Evolutionary conservation across 2,113 vertebrate species (phyloP), one percentile per base, ranked within the genome.

Genomic region (Penelope pileata): DNA sequence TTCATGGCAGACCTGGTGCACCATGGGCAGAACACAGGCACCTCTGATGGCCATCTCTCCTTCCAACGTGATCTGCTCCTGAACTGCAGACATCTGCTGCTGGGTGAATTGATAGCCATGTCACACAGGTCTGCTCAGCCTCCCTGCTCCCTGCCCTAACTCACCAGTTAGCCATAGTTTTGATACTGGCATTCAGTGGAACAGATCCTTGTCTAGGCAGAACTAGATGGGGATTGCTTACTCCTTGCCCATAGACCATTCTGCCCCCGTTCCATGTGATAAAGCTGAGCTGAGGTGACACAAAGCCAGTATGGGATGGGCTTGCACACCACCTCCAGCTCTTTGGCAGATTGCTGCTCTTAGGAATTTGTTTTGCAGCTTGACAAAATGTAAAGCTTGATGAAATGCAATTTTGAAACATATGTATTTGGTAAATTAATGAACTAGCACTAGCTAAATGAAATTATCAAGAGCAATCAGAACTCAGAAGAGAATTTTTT

Each of bases 381-480:
- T 91, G 81, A 86, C 27, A 89, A 94, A 93, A 93, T 79, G 75
- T 53, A 91, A 94, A 92, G 78, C 75, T 85, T 93, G 83, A 94
- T 87, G 78, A 94, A 91, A 94, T 54, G 66, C 70, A 90, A 59
- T 93, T 95, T 83, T 80, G 77, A 94, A 94, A 87, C 82, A 43
- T 13, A 92, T 67, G 69, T 95, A 87, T 97, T 94, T 87, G 81
- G 82, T 92, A 93, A 92, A 93, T 96, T 93, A 97, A 94, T 94
- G 93, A 97, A 91, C 94, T 90, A 83, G 67, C 36, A 48, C 47
- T 73, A 91, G 76, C 70, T 83, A 92, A 94, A 94, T 90, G 74
- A 96, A 95, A 94, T 96, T 93, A 95, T 91, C 86, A 91, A 73
- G 59, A 92, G 91, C 87, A 96, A 95, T 94, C 87, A 95, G 89